Base-by-base conservation (phyloP, 1,140 invertebrate genomes). In the Anthonomus grandis region DNA sequence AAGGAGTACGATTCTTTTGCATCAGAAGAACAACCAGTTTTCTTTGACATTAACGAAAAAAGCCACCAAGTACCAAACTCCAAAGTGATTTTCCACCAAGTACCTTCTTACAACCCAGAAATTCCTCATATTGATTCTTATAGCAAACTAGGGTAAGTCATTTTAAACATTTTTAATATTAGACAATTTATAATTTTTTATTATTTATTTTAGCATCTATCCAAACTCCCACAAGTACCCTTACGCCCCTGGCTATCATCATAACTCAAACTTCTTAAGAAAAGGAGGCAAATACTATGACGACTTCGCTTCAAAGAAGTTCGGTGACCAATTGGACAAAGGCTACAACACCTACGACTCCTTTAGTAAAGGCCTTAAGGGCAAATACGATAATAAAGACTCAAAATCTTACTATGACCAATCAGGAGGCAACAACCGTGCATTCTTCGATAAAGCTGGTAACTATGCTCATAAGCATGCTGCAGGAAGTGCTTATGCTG, bases 371-470 rank as follows among this genome's bases (percentile, higher is more conserved):
- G 70, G 70, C 2, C 45, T 69, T 1, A 71, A 74, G 55, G 71
- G 70, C 6, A 68, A 74, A 56, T 73, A 75, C 44, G 70, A 70
- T 42, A 68, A 73, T 19, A 68, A 74, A 56, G 70, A 74, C 53
- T 55, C 76, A 12, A 76, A 76, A 49, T 74, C 73, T 13, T 72
- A 74, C 53, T 76, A 74, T 51, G 75, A 75, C 44, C 49, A 69
- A 13, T 45, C 66, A 3, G 75, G 71, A 13, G 66, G 64, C 4
- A 67, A 72, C 12, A 76, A 76, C 49, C 56, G 66, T 9, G 74
- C 69, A 0, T 60, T 67, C 18, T 71, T 71, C 5, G 70, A 79
- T 39, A 68, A 74, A 45, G 70, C 65, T 19, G 70, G 71, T 15
- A 56, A 76, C 12, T 78, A 75, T 57, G 72, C 64, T 0, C 39